These are phyloP conservation scores for Cryptoblepharus egeriae DNA, from an alignment of 2,797 vertebrate genomes.

Conservation along the genomic window DNA sequence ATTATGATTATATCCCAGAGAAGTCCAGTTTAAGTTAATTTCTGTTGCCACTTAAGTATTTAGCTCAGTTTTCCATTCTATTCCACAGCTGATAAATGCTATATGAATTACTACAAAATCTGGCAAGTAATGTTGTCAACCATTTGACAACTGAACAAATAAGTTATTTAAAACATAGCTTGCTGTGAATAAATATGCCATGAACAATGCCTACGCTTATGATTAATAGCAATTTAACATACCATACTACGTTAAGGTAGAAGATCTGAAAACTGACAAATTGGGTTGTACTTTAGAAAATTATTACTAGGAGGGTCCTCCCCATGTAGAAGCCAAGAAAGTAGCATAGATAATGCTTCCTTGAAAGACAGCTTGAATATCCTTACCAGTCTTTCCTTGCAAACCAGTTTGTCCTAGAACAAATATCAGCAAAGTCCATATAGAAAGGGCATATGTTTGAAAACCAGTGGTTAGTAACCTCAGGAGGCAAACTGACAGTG, in stretches of 20 bases:
- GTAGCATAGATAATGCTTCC: neutral
- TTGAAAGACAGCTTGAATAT: neutral
- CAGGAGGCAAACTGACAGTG: too few species aligned
- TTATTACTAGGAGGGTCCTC: neutral
- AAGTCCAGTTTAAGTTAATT: neutral
- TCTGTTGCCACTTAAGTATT: neutral
- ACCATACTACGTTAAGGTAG: too few species aligned
- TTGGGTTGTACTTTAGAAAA: neutral
- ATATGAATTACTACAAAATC: neutral
- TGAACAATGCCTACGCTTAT: neutral
- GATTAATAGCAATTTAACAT: neutral
- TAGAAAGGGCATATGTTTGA: neutral
- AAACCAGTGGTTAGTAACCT: neutral
- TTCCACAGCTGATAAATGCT: too few species aligned
- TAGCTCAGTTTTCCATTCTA: neutral
- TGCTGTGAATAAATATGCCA: neutral
- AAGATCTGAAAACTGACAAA: neutral
- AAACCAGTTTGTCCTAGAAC: neutral
- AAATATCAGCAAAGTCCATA: neutral
- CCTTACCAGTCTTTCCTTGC: neutral
- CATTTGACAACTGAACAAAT: constrained; percentile 1
- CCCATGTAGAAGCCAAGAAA: neutral
- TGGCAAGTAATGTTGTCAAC: too few species aligned
- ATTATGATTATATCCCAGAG: neutral
- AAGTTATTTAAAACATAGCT: neutral